Conservation (phyloP, 2,797 vertebrate species). For the Huso huso region DNA sequence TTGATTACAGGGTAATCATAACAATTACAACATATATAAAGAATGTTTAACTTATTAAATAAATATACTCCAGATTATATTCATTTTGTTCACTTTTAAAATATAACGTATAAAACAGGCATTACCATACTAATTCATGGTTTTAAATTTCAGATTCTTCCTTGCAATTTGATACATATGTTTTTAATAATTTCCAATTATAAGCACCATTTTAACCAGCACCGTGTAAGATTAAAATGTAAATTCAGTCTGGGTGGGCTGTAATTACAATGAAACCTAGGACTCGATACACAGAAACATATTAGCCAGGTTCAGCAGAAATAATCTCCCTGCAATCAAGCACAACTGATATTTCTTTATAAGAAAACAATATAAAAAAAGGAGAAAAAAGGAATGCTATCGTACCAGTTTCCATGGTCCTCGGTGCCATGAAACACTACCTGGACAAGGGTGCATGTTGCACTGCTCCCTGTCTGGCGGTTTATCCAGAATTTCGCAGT, state of each 20-base stretch:
- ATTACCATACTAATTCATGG: slow-evolving; percentile 41
- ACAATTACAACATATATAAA: slow-evolving; percentile 47
- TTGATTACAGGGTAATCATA: slow-evolving; percentile 55
- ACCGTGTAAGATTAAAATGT: slow-evolving; percentile 40
- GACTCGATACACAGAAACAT: slow-evolving; percentile 24
- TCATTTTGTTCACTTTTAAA: slow-evolving; percentile 23
- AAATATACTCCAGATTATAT: slow-evolving; percentile 49
- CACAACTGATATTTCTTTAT: slow-evolving; percentile 43
- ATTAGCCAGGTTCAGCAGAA: slow-evolving; percentile 29
- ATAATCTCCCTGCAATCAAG: slow-evolving; percentile 33
- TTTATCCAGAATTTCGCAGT: slow-evolving; percentile 82
- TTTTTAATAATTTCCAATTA: slow-evolving; percentile 42
- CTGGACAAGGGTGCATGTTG: slow-evolving; percentile 76
- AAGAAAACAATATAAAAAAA: slow-evolving; percentile 28
- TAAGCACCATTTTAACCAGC: slow-evolving; percentile 56
- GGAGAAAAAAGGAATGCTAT: slow-evolving; percentile 54
- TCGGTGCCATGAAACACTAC: slow-evolving; percentile 80
- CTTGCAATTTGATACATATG: slow-evolving; percentile 44
- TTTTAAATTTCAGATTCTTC: slow-evolving; percentile 34
- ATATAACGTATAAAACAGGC: slow-evolving; percentile 41
- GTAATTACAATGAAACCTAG: slow-evolving; percentile 23
- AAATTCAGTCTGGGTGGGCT: slow-evolving; percentile 38
- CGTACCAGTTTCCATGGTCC: slow-evolving; percentile 92
- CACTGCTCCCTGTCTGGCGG: slow-evolving; percentile 76
- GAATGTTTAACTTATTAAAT: slow-evolving; percentile 54